A percentile compares a stretch with the other conserved stretches of the same genome.
Conservation (phyloP, 2,888 invertebrate genomes). For the Sericinus montela region DNA sequence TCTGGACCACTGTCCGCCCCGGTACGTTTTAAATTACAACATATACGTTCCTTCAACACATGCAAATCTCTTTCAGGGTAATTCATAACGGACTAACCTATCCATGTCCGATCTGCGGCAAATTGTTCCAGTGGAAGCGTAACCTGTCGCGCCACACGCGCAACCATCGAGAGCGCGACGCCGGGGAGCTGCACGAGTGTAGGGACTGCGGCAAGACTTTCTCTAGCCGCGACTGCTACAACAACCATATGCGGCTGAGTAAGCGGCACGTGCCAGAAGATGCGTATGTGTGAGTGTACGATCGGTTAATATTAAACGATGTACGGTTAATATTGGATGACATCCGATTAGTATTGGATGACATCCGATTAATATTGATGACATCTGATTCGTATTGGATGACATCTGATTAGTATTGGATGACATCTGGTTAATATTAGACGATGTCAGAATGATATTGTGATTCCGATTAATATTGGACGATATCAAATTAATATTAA, state of each 20-base stretch:
- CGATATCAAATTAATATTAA: neutral
- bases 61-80: constrained; percentile 36
- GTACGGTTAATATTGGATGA: neutral
- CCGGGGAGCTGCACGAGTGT: constrained; percentile 52
- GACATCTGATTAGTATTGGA: neutral
- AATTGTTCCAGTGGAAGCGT: constrained; percentile 67
- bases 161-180: constrained; percentile 55
- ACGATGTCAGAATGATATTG: too few relatives aligned
- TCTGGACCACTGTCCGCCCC: too few relatives aligned
- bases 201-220: constrained; percentile 59
- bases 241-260: constrained; percentile 66
- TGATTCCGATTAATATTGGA: neutral
- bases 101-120: constrained; percentile 66
- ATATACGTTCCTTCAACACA: too few relatives aligned
- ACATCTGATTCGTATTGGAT: neutral
- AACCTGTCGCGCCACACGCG: constrained; percentile 61
- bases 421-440: neutral
- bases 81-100: constrained; percentile 63
- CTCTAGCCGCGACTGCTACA: constrained; percentile 59
- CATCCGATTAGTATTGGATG: neutral
- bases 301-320: neutral
- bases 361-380: neutral
- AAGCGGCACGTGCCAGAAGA: constrained; percentile 56
- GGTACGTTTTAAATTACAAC: too few relatives aligned
- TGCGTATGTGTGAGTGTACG: constrained; percentile 48